A percentile compares a stretch with the other conserved stretches of the same genome.
Evolutionary conservation across 37 sponge, comb jelly and placozoan species (phyloP).

Genomic region (Ianthella basta): DNA sequence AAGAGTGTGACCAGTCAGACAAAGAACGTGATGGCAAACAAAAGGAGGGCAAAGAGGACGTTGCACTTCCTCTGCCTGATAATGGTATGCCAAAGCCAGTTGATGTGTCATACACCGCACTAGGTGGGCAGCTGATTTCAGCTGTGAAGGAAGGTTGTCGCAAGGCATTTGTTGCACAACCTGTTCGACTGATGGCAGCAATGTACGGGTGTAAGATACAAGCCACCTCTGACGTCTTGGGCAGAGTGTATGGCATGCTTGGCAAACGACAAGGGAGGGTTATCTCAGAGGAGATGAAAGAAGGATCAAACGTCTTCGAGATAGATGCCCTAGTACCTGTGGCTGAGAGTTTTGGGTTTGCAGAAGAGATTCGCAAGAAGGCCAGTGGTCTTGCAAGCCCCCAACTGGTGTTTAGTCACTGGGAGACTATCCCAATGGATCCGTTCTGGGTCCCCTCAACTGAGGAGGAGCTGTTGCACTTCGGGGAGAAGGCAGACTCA

Average conservation of each 20-base stretch:
- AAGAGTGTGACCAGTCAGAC: too few relatives aligned
- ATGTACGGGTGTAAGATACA: slow-evolving; percentile 92
- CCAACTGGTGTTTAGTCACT: slow-evolving; percentile 95
- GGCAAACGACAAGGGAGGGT: slow-evolving; percentile 83
- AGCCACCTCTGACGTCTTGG: slow-evolving; percentile 93
- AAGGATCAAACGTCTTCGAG: slow-evolving; percentile 85
- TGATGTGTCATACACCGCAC: too few relatives aligned
- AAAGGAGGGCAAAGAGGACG: too few relatives aligned
- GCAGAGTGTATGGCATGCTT: slow-evolving; percentile 87
- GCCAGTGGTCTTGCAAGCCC: slow-evolving; percentile 97
- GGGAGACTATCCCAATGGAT: slow-evolving; percentile 91
- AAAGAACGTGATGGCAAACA: too few relatives aligned
- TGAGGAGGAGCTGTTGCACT: slow-evolving; percentile 94
- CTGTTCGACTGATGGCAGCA: slow-evolving; percentile 86
- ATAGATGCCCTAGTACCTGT: slow-evolving; percentile 90
- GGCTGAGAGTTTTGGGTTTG: slow-evolving; percentile 97
- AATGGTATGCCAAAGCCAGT: too few relatives aligned
- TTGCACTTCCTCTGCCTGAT: too few relatives aligned
- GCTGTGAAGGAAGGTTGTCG: slow-evolving; percentile 90
- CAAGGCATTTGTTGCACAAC: slow-evolving; percentile 82
- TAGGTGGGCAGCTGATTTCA: slow-evolving; percentile 95
- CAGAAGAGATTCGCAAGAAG: slow-evolving; percentile 93
- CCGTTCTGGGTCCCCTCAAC: slow-evolving; percentile 99
- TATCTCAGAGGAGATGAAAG: slow-evolving; percentile 84
- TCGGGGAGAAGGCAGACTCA: slow-evolving; percentile 96